These are phyloP conservation scores for Butastur rufipennis DNA, from an alignment of 2,113 vertebrate species.

Conservation along the genomic window DNA sequence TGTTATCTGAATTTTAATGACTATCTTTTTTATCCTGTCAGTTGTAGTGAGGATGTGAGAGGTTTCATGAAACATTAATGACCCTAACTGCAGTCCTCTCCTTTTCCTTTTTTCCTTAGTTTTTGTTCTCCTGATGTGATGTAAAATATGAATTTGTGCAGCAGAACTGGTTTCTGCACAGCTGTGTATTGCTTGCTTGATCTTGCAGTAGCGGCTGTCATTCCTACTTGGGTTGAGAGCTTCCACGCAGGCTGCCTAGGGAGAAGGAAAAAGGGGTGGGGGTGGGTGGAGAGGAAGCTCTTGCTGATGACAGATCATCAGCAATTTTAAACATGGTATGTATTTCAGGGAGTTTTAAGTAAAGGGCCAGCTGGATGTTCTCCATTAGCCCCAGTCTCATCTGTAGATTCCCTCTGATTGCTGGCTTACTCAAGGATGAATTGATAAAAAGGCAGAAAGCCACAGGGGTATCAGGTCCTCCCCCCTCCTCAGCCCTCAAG, in stretches of 20 bases:
- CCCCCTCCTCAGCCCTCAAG: not conserved
- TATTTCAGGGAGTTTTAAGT: not conserved
- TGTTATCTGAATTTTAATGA: conserved; percentile 59
- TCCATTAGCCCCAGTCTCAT: not conserved
- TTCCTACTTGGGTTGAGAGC: not conserved
- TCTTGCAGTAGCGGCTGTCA: not conserved
- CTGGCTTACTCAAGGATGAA: not conserved
- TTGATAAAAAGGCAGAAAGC: not conserved
- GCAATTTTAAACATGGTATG: not conserved
- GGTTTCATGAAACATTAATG: conserved; percentile 60
- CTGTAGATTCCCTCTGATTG: not conserved
- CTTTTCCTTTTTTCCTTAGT: not conserved
- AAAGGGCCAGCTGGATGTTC: not conserved
- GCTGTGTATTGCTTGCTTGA: not conserved
- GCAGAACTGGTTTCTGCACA: not conserved
- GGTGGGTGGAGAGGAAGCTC: not conserved
- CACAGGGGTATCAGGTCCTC: not conserved
- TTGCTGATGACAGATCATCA: not conserved
- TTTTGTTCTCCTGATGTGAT: not conserved
- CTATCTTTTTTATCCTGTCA: conserved; percentile 14
- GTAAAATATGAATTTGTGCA: conserved; percentile 2
- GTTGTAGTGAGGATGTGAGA: conserved; percentile 19
- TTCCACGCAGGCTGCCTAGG: not conserved
- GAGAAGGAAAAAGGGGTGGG: not conserved
- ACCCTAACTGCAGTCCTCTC: conserved; percentile 1